Evolutionary conservation across 1,140 invertebrate genomes (phyloP).

Genomic region (Trichoplusia ni): DNA sequence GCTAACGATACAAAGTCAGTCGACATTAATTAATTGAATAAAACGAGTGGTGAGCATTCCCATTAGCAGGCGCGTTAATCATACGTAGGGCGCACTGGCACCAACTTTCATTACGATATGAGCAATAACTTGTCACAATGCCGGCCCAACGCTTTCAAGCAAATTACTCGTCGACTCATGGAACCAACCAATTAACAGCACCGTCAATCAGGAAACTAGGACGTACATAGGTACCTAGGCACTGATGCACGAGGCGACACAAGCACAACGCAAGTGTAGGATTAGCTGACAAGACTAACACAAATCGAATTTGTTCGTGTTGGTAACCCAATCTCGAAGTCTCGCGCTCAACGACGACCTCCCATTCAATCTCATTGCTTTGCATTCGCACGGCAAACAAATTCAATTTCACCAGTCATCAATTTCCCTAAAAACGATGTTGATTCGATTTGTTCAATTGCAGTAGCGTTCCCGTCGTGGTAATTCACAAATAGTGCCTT

Average conservation of each 20-base stretch:
- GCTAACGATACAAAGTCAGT: not conserved
- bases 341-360: constrained; percentile 32
- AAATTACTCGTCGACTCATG: constrained; percentile 6
- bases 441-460: constrained; percentile 29
- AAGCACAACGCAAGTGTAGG: not conserved
- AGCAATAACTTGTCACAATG: constrained; percentile 28
- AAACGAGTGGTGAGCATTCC: constrained; percentile 25
- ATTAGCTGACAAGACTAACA: not conserved
- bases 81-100: constrained; percentile 4
- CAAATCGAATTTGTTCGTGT: constrained; percentile 12
- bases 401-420: constrained; percentile 47
- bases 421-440: constrained; percentile 34
- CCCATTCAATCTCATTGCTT: constrained; percentile 35
- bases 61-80: constrained; percentile 33
- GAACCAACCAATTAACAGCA: constrained; percentile 16
- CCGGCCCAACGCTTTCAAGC: constrained; percentile 33
- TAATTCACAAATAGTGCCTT: constrained; percentile 21
- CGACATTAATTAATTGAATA: constrained; percentile 32
- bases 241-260: not conserved
- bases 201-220: constrained; percentile 20
- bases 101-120: constrained; percentile 32
- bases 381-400: constrained; percentile 40
- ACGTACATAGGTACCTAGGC: not conserved
- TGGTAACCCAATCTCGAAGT: constrained; percentile 36
- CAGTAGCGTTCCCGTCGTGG: constrained; percentile 14